Base-by-base conservation (phyloP, 2,113 vertebrate species). In the Dipodomys merriami region DNA sequence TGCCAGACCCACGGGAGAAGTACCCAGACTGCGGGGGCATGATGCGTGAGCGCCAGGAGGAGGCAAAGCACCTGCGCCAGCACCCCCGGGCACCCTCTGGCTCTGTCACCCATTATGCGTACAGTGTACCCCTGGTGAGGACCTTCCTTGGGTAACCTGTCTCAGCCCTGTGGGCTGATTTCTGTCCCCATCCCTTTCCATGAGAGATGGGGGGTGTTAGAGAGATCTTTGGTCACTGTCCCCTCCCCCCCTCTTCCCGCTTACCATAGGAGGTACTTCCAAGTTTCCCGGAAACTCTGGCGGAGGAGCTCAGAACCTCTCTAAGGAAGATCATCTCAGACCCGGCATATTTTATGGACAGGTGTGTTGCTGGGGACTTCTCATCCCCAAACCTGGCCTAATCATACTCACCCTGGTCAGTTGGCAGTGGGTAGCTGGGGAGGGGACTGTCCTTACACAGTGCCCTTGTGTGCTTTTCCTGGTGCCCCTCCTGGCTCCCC, bases 291-390 rank as follows among this genome's bases (percentile, higher is more conserved):
- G 97, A 98, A 91, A 98, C 98, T 0, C 97, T 99, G 94, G 99
- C 98, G 0, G 98, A 99, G 3, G 99, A 99, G 97, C 99, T 99
- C 78, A 99, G 99, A 91, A 98, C 98, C 19, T 98, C 97, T 6
- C 98, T 99, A 96, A 98, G 98, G 65, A 99, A 98, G 96, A 98
- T 98, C 8, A 71, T 97, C 98, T 18, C 98, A 98, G 96, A 98
- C 88, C 97, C 98, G 1, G 93, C 97, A 2, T 98, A 98, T n/a
- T 98, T 98, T 0, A 98, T 99, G 85, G 99, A 98, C 97, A 99
- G 96, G 99, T 99, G 91, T 73, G 98, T 72, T 0, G 27, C 57
- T 30, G 30, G 49, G 68, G 68, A 1, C 5, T 16, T 18, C 15
- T 1, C 53, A 57, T 10, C 19, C 27, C 1, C 1, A n/a, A 15